A percentile compares a stretch with the other conserved stretches of the same genome.
These are phyloP conservation scores for Dysidea cf. avara DNA, from an alignment of 37 sponge, comb jelly and placozoan species.

Conservation along the genomic window DNA sequence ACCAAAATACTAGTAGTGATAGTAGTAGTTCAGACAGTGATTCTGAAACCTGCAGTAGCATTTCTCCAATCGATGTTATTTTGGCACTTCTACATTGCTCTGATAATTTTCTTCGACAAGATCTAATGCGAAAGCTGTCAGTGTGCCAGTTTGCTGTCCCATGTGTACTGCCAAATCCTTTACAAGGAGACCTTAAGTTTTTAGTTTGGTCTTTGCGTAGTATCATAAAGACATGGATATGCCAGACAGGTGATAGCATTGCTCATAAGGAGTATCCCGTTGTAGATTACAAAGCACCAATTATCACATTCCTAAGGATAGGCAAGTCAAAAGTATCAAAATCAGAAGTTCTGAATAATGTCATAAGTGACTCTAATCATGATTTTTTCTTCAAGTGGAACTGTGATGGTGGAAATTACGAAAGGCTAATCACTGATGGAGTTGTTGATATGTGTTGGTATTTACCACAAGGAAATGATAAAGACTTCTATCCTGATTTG, in stretches of 20 bases:
- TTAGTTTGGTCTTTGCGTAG: slow-evolving; percentile 22
- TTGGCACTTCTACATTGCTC: slow-evolving; percentile 23
- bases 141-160: slow-evolving; percentile 33
- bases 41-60: no score
- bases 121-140: slow-evolving; percentile 8
- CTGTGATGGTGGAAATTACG: slow-evolving; percentile 14
- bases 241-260: no score
- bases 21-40: no score
- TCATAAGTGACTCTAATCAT: slow-evolving; percentile 12
- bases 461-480: slow-evolving; percentile 1
- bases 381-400: slow-evolving; percentile 21
- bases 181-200: not conserved
- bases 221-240: slow-evolving; percentile 34
- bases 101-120: slow-evolving; percentile 39
- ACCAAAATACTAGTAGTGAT: no score
- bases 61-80: slow-evolving; percentile 35
- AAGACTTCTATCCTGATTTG: slow-evolving; percentile 10
- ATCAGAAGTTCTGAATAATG: slow-evolving; percentile 30
- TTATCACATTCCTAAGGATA: slow-evolving; percentile 31
- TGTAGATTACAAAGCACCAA: slow-evolving; percentile 15
- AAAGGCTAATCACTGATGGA: slow-evolving; percentile 5
- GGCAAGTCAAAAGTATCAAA: slow-evolving; percentile 17
- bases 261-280: slow-evolving; percentile 22
- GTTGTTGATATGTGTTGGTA: slow-evolving; percentile 34
- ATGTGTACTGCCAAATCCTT: slow-evolving; percentile 21